Conservation (phyloP, 2,888 invertebrate species). For the Sarcophaga carnaria region DNA sequence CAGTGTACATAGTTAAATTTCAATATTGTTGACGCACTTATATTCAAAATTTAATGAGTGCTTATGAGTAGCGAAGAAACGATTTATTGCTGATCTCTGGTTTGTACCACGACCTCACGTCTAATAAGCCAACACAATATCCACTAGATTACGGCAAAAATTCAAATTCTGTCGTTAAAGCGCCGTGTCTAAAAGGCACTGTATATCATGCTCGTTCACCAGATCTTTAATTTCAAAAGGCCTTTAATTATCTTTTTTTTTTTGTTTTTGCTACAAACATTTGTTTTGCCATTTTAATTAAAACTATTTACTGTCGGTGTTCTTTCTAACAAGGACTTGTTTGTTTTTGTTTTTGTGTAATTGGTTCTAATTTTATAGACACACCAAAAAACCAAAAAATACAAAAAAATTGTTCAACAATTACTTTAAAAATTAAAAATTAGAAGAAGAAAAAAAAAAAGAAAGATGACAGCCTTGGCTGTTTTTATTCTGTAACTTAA, state of each 20-base stretch:
- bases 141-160: too few relatives aligned
- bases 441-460: neutral
- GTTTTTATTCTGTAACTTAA: constrained; percentile 38
- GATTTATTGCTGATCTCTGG: too few relatives aligned
- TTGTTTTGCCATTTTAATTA: constrained; percentile 40
- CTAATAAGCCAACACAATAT: too few relatives aligned
- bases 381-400: neutral
- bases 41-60: too few relatives aligned
- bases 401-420: neutral
- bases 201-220: too few relatives aligned
- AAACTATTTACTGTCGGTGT: neutral
- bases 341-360: neutral
- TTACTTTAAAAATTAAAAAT: neutral
- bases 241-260: neutral
- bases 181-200: too few relatives aligned
- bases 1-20: too few relatives aligned
- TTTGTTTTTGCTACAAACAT: neutral
- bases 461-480: constrained; percentile 5
- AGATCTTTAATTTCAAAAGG: too few relatives aligned
- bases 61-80: too few relatives aligned
- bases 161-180: too few relatives aligned
- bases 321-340: constrained; percentile 14
- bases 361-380: constrained; percentile 16
- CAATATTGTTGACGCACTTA: too few relatives aligned
- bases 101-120: too few relatives aligned